Conservation (phyloP, 2,797 vertebrate species). For the Tamandua tetradactyla region DNA sequence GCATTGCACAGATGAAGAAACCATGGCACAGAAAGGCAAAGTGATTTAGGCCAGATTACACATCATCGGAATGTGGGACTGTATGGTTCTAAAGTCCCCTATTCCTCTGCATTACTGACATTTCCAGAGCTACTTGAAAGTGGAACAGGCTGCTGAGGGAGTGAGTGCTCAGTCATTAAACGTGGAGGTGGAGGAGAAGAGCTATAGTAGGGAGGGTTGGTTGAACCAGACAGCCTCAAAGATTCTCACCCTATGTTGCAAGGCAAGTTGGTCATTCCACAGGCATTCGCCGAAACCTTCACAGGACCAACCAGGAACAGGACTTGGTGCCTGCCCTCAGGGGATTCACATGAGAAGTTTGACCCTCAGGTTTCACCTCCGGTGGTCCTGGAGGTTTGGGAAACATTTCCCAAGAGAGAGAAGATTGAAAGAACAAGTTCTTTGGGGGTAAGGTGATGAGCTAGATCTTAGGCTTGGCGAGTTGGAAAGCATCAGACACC, state of each 20-base stretch:
- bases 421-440: not conserved
- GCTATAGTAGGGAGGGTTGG: not conserved
- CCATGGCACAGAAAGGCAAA: not conserved
- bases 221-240: not conserved
- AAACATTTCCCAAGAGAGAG: not conserved
- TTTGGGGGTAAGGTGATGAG: not conserved
- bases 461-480: not conserved
- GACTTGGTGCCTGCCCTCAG: not conserved
- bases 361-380: not conserved
- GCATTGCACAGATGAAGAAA: not conserved
- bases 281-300: not conserved
- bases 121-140: slow-evolving; percentile 12
- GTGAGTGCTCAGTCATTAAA: not conserved
- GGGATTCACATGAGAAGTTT: not conserved
- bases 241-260: not conserved
- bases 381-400: not conserved
- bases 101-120: not conserved
- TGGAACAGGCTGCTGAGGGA: not conserved
- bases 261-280: not conserved
- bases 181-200: not conserved
- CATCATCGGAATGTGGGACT: not conserved
- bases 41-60: not conserved
- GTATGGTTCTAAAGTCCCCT: not conserved
- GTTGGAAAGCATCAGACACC: not conserved
- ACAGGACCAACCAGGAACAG: not conserved